phyloP scores from a whole-genome alignment of 2,797 vertebrate genomes.

The Bryconaethiops microstoma region DNA sequence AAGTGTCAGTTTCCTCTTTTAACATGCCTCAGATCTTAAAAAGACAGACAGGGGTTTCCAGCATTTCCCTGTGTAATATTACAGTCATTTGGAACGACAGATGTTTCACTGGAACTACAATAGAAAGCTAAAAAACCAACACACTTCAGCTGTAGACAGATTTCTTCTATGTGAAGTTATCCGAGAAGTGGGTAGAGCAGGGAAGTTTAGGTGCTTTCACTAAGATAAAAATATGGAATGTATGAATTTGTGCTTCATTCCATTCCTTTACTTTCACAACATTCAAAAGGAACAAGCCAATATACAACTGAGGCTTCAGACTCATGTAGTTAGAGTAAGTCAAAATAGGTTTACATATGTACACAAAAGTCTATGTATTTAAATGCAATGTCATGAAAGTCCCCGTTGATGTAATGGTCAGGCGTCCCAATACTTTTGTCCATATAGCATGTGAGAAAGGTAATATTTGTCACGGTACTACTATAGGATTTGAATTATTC shows the following conservation, averaged over 20 bases:
- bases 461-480: too few species aligned
- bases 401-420: too few species aligned
- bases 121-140: background rate
- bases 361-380: too few species aligned
- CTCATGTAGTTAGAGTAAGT: background rate
- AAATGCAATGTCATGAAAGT: too few species aligned
- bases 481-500: too few species aligned
- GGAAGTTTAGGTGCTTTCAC: background rate
- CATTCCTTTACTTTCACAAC: background rate
- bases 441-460: too few species aligned
- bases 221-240: background rate
- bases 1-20: background rate
- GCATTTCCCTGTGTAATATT: background rate
- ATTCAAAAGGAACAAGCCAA: background rate
- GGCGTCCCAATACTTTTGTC: too few species aligned
- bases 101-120: background rate
- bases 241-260: background rate
- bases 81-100: background rate
- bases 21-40: background rate
- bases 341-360: background rate
- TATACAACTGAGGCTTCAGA: too few species aligned
- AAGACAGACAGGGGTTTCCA: conserved; percentile 14
- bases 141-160: background rate
- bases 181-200: background rate
- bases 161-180: background rate